These are phyloP conservation scores for Tipula unca DNA, from an alignment of 2,888 invertebrate genomes.

Conservation along the genomic window DNA sequence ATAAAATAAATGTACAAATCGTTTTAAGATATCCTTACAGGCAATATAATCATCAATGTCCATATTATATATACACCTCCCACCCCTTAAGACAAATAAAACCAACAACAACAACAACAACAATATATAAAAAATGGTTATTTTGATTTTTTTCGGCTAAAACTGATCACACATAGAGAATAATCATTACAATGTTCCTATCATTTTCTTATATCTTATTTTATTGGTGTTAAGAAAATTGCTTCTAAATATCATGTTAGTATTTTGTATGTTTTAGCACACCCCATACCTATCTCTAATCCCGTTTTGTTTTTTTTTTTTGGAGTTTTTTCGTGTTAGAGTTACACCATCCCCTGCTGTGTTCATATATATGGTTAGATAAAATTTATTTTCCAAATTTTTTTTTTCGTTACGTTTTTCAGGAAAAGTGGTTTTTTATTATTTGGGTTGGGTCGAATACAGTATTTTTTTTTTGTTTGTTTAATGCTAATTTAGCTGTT, in stretches of 20 bases:
- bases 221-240: conserved; percentile 14
- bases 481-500: conserved; percentile 14
- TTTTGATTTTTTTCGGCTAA: conserved; percentile 8
- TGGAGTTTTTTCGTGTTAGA: not conserved
- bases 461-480: not conserved
- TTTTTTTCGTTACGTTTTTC: not conserved
- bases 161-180: not conserved
- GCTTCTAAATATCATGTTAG: conserved; percentile 14
- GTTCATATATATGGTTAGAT: not conserved
- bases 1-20: conserved; percentile 14
- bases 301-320: not conserved
- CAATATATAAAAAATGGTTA: not conserved
- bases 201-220: conserved; percentile 14
- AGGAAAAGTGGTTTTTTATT: not conserved
- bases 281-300: not conserved
- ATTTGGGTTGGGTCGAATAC: not conserved
- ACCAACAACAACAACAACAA: not conserved
- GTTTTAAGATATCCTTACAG: conserved; percentile 14
- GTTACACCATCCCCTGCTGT: conserved; percentile 14
- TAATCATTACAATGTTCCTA: conserved; percentile 14
- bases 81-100: not conserved
- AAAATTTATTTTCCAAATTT: not conserved
- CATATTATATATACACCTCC: not conserved
- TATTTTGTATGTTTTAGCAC: not conserved
- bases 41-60: not conserved